phyloP scores from a whole-genome alignment of 2,797 vertebrate species.

The Poecilia gillii region DNA sequence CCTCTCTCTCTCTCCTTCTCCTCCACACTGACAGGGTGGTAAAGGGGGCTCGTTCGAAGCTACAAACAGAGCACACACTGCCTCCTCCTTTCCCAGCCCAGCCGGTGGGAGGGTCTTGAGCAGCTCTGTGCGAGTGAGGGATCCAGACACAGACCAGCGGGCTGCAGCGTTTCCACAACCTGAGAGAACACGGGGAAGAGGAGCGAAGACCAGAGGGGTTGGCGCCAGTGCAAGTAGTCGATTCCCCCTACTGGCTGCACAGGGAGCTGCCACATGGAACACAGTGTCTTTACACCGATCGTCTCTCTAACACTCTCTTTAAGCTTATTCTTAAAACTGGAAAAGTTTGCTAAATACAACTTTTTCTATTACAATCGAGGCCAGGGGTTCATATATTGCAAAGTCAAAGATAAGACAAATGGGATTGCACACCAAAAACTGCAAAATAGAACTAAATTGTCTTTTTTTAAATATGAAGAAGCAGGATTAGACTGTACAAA shows the following conservation, averaged over 20 bases:
- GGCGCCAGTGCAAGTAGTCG: conserved; percentile 74
- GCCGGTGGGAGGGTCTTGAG: conserved; percentile 80
- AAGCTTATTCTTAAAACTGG: background rate
- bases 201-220: conserved; percentile 39
- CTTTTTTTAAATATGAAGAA: background rate
- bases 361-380: background rate
- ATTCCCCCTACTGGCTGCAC: conserved; percentile 87
- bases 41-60: conserved; percentile 77
- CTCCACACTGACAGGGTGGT: conserved; percentile 76
- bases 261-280: conserved; percentile 53
- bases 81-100: conserved; percentile 75
- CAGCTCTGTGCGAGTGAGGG: conserved; percentile 60
- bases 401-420: background rate
- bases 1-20: conserved; percentile 39
- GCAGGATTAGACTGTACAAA: background rate
- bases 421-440: background rate
- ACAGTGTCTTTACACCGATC: conserved; percentile 20
- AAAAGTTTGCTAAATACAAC: background rate
- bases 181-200: conserved; percentile 63
- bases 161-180: conserved; percentile 79
- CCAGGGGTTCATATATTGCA: background rate
- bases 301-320: background rate
- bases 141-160: conserved; percentile 78
- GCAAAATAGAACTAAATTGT: background rate
- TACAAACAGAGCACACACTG: conserved; percentile 63